Base-by-base conservation (phyloP, 1,140 invertebrate genomes). In the Heliothis subflexa region DNA sequence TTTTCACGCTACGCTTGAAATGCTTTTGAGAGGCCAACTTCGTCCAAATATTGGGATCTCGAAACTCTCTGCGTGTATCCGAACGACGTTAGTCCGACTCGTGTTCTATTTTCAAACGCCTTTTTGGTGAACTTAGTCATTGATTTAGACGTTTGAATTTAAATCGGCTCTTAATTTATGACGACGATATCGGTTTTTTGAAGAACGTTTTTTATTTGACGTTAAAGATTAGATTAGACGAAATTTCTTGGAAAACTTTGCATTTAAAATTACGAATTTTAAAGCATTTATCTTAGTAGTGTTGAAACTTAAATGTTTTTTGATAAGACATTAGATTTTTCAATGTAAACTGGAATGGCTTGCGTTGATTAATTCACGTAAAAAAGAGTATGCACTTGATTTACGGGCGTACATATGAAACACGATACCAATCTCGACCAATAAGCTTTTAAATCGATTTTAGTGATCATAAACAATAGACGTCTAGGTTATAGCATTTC, bases 1-100 rank as follows among this genome's bases (percentile, higher is more conserved):
- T 94, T 92, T 94, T 91, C 92, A 94, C 90, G 91, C 90, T 90
- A 86, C 90, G 88, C 86, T 82, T 81, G 72, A 80, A 89, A 82
- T 83, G 83, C 86, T 87, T 86, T 86, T 82, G 87, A 90, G 89
- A 78, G 88, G 71, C 79, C 33, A 92, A 93, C 90, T 93, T 93
- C 79, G 86, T 86, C 83, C 83, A 92, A 91, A 92, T 85, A 89
- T 91, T 86, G 81, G 64, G 55, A 72, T 81, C 66, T 81, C 68
- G 74, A 79, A 78, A 70, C 62, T 73, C 66, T 70, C 72, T 54
- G 64, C 73, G 66, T 68, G 76, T 75, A 75, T 62, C 62, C 62
- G 55, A 75, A 78, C 62, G 25, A 78, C 62, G 25, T 45, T 45
- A 66, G 12, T 40, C 33, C 33, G 33, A 40, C 33, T 55, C 33